These are phyloP conservation scores for Ceratoteleas bidentatus DNA, from an alignment of 1,140 invertebrate species.

Conservation along the genomic window DNA sequence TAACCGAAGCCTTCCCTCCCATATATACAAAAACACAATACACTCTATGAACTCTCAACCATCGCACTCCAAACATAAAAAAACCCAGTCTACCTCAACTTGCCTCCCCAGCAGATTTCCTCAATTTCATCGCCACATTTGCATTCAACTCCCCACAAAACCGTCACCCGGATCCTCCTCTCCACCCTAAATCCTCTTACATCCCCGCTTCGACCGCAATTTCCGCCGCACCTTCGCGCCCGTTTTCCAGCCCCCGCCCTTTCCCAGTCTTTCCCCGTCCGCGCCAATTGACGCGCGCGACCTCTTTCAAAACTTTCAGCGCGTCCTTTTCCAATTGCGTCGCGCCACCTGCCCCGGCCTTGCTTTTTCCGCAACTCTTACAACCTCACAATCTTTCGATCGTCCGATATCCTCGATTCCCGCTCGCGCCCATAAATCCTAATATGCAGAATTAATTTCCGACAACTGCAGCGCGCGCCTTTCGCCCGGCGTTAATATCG, in stretches of 20 bases:
- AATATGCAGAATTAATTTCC: slow-evolving; percentile 44
- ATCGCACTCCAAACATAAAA: too few relatives aligned
- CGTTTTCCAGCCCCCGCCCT: neutral
- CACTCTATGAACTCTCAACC: too few relatives aligned
- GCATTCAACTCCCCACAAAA: too few relatives aligned
- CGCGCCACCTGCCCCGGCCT: slow-evolving; percentile 30
- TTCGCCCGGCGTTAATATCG: slow-evolving; percentile 24
- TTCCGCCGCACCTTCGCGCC: too few relatives aligned
- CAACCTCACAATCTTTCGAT: slow-evolving; percentile 37
- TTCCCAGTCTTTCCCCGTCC: neutral
- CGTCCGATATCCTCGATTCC: slow-evolving; percentile 11
- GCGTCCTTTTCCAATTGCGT: slow-evolving; percentile 23
- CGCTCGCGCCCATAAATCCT: slow-evolving; percentile 32
- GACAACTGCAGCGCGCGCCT: slow-evolving; percentile 21
- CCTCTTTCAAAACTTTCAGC: slow-evolving; percentile 25
- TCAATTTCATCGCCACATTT: too few relatives aligned
- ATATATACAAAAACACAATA: too few relatives aligned
- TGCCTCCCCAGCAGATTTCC: too few relatives aligned
- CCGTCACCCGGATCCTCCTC: too few relatives aligned
- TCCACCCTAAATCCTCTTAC: too few relatives aligned
- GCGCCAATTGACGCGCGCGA: slow-evolving; percentile 8
- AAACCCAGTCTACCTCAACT: too few relatives aligned
- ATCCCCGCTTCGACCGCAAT: too few relatives aligned
- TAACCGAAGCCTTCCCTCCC: too few relatives aligned
- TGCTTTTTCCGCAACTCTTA: slow-evolving; percentile 44